Conservation (phyloP, 2,113 vertebrate genomes). For the Paramormyrops kingsleyae region DNA sequence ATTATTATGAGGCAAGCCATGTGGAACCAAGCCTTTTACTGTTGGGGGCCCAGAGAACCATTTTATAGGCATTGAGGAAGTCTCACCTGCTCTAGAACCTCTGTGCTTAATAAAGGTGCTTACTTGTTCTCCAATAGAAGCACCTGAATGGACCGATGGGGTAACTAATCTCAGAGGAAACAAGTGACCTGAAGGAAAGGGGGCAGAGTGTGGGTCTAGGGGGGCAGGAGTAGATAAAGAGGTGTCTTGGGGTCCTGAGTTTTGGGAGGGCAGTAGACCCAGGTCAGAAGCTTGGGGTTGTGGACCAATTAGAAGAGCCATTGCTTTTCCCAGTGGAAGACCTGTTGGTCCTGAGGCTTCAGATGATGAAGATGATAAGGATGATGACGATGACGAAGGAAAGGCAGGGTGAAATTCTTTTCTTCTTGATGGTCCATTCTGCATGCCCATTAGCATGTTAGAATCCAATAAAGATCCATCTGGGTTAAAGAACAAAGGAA, state of each 20-base stretch:
- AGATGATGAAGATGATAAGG: slow-evolving; percentile 22
- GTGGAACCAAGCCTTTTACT: neutral
- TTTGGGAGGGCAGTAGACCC: neutral
- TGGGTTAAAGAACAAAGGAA: slow-evolving; percentile 42
- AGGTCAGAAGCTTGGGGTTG: slow-evolving; percentile 3
- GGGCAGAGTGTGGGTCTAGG: neutral
- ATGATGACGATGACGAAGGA: slow-evolving; percentile 38
- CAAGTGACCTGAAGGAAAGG: neutral
- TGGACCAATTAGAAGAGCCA: slow-evolving; percentile 1
- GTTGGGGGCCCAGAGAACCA: slow-evolving; percentile 29
- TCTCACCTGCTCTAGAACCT: neutral
- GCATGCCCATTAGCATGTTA: slow-evolving; percentile 40
- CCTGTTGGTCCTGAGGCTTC: slow-evolving; percentile 45
- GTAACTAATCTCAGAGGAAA: neutral
- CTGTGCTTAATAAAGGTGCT: neutral
- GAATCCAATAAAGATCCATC: slow-evolving; percentile 53
- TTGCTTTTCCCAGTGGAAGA: slow-evolving; percentile 29
- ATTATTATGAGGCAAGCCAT: slow-evolving; percentile 37
- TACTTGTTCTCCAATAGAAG: neutral
- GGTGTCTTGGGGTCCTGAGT: neutral
- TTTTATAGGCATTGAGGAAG: slow-evolving; percentile 18
- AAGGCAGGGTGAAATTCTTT: slow-evolving; percentile 57
- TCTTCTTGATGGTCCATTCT: slow-evolving; percentile 40
- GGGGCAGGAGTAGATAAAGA: neutral
- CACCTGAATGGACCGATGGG: neutral